A percentile compares a stretch with the other conserved stretches of the same genome.
These are phyloP conservation scores for Caenorhabditis elegans DNA, from an alignment of 1,140 invertebrate species.

Conservation along the genomic window DNA sequence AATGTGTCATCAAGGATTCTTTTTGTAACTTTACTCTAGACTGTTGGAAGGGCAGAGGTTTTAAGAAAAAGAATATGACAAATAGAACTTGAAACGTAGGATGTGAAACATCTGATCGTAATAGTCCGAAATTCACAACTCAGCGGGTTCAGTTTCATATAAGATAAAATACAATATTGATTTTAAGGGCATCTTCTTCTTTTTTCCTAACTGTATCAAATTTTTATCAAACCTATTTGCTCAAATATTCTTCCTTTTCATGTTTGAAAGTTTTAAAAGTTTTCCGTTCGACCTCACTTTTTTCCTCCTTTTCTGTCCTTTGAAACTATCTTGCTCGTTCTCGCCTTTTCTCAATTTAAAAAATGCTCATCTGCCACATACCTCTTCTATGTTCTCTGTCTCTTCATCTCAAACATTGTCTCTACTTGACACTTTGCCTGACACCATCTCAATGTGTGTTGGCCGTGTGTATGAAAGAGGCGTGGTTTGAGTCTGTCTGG, in stretches of 20 bases:
- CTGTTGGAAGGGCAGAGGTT: no score
- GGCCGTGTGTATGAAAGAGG: slow-evolving; percentile 1
- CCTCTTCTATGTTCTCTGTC: not conserved
- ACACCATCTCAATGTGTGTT: slow-evolving; percentile 27
- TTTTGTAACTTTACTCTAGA: not conserved
- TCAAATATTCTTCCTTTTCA: not conserved
- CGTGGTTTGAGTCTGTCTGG: not conserved
- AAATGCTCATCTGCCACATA: not conserved
- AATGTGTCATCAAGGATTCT: not conserved
- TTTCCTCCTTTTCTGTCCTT: not conserved
- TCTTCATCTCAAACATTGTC: not conserved
- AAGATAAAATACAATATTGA: no score
- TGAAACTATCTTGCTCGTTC: not conserved
- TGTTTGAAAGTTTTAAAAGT: not conserved
- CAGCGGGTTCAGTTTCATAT: no score
- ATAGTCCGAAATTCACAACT: no score
- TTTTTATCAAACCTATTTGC: not conserved
- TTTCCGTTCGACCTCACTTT: not conserved
- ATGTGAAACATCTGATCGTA: no score
- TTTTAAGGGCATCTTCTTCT: no score
- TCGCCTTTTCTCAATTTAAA: not conserved
- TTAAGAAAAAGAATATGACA: no score
- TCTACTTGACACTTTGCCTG: not conserved
- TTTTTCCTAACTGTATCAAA: no score
- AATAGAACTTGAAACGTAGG: no score